phyloP scores from a whole-genome alignment of 2,113 vertebrate species.

The Phalacrocorax brasilianus region DNA sequence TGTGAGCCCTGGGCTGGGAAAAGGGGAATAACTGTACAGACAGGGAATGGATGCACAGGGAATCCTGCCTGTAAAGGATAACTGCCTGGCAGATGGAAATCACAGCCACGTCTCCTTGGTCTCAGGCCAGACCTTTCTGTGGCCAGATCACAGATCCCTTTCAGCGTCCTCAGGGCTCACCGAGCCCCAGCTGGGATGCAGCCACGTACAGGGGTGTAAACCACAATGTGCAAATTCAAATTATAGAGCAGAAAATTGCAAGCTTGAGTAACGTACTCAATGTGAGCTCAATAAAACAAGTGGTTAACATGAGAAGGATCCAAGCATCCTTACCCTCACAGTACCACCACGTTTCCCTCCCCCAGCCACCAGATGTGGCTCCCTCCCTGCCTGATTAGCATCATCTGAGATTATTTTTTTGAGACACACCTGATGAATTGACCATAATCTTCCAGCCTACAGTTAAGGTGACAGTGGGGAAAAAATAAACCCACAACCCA shows the following conservation, averaged over 20 bases:
- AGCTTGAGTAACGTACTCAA: neutral
- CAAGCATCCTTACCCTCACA: neutral
- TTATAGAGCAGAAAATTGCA: neutral
- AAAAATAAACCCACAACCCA: neutral
- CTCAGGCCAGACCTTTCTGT: neutral
- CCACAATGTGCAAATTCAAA: neutral
- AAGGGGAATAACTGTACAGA: neutral
- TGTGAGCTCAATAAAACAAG: neutral
- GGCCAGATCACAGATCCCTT: neutral
- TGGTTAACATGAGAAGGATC: neutral
- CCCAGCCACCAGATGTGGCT: neutral
- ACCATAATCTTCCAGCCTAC: neutral
- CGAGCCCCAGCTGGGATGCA: accelerated
- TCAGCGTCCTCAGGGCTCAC: neutral
- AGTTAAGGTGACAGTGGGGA: neutral
- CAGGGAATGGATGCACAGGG: neutral
- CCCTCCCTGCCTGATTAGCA: neutral
- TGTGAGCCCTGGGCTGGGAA: neutral
- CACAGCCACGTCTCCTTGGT: accelerated
- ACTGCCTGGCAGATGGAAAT: neutral
- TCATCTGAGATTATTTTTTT: neutral
- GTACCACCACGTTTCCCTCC: accelerated
- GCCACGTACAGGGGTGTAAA: neutral
- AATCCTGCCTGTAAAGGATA: neutral
- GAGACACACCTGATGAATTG: neutral